Evolutionary conservation across 2,888 invertebrate species (phyloP).

Genomic region (Cheilosia vernalis): DNA sequence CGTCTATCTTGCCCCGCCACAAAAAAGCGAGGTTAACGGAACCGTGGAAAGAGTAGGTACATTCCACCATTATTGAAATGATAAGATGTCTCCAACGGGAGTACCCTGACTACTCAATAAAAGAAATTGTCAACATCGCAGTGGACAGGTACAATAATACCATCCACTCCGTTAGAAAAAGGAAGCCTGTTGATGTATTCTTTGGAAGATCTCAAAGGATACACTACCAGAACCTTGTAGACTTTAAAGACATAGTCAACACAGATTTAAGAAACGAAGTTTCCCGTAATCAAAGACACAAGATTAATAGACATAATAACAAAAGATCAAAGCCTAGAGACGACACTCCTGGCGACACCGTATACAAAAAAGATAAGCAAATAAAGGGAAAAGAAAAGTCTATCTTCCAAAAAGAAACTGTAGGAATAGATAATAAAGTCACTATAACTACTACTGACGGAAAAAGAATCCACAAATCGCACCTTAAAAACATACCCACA

Average conservation of each 20-base stretch:
- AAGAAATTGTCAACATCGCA: slow-evolving; percentile 59
- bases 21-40: slow-evolving; percentile 71
- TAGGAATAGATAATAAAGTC: no score
- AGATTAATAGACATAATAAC: slow-evolving; percentile 43
- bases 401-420: no score
- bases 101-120: slow-evolving; percentile 27
- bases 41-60: slow-evolving; percentile 59
- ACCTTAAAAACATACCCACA: no score
- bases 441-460: no score
- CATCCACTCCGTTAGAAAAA: no score
- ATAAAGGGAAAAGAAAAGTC: no score
- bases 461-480: no score
- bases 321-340: slow-evolving; percentile 42
- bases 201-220: slow-evolving; percentile 69
- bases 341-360: slow-evolving; percentile 31
- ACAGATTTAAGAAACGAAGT: slow-evolving; percentile 55
- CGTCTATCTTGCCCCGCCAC: slow-evolving; percentile 59
- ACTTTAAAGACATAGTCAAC: slow-evolving; percentile 67
- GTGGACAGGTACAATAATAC: slow-evolving; percentile 60
- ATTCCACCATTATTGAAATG: slow-evolving; percentile 62
- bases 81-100: slow-evolving; percentile 56
- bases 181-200: slow-evolving; percentile 63
- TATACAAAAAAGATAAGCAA: no score
- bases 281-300: slow-evolving; percentile 61
- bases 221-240: slow-evolving; percentile 64